Base-by-base conservation (phyloP, 1,140 invertebrate genomes). In the Hirudo medicinalis region DNA sequence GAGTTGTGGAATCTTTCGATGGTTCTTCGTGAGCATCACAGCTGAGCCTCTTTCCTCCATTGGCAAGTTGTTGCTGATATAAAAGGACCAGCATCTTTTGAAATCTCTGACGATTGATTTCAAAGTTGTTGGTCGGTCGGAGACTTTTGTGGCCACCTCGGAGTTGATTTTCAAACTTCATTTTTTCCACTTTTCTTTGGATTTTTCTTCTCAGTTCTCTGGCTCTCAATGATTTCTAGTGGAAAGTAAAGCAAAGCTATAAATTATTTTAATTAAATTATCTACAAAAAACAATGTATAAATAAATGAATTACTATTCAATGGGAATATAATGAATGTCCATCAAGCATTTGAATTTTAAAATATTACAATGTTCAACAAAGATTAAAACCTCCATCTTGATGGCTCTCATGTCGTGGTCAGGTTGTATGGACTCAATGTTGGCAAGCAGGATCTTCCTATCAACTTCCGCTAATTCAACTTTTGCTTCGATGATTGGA, bases 71-170 rank as follows among this genome's bases (percentile, higher is more conserved):
- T 63, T 63, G 57, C 57, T 63, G 57, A 63, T 25, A 63, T 20
- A 63, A 25, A 32, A 63, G 57, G 57, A 63, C 57, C 57, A 63
- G 29, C 57, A 63, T 25, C 22, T 63, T 63, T 63, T 32, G 22
- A 20, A 32, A 22, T 25, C 57, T 22, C 22, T 22, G 22, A 22
- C 8, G 22, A 32, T 63, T 63, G 57, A 63, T 63, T 32, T 63
- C 29, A 13, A 15, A 22, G 57, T 63, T 63, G 57, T 63, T 32
- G 11, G 57, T 63, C 8, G 19, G 22, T 22, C 19, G 11, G 4
- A 63, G 29, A 22, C 22, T 22, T n/a, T 63, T 22, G 22, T 63
- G 22, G 19, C 22, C 29, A n/a, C 22, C 29, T 13, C 29, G 57
- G 11, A 63, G 20, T 9, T 22, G 29, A 6, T 63, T 63, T n/a